phyloP scores from a whole-genome alignment of 2,888 invertebrate species.

The Argynnis bischoffii region DNA sequence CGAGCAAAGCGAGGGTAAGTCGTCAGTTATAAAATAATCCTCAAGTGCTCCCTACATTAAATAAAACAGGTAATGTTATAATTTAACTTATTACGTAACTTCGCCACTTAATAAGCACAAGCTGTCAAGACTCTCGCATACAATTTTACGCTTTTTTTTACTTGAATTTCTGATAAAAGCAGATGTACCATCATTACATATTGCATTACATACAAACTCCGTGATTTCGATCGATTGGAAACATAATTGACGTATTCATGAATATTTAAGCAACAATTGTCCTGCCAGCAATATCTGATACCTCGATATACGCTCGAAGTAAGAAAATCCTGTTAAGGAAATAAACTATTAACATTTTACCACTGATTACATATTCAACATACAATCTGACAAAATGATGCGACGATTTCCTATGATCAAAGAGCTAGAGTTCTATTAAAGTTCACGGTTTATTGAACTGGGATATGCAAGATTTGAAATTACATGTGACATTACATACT shows the following conservation, averaged over 20 bases:
- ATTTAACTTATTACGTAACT: not conserved
- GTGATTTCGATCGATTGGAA: conserved; percentile 32
- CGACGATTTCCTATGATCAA: conserved; percentile 16
- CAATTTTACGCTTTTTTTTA: too few relatives aligned
- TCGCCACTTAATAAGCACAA: not conserved
- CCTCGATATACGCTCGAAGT: conserved; percentile 31
- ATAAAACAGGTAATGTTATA: not conserved
- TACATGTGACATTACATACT: conserved; percentile 12
- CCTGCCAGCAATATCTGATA: conserved; percentile 48
- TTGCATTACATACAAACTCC: conserved; percentile 8
- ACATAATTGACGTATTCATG: conserved; percentile 60
- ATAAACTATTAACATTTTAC: conserved; percentile 72
- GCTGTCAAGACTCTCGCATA: too few relatives aligned
- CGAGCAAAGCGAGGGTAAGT: too few relatives aligned
- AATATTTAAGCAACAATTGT: conserved; percentile 62
- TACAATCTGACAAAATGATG: conserved; percentile 27
- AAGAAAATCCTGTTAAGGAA: conserved; percentile 57
- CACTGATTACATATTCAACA: conserved; percentile 58
- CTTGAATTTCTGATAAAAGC: not conserved
- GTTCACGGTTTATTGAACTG: not conserved
- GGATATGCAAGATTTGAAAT: conserved; percentile 2
- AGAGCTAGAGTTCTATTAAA: not conserved
- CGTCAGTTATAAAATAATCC: too few relatives aligned
- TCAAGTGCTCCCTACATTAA: too few relatives aligned
- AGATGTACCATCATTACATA: conserved; percentile 18